These are phyloP conservation scores for Tetragonula carbonaria DNA, from an alignment of 2,888 invertebrate genomes.

Conservation along the genomic window DNA sequence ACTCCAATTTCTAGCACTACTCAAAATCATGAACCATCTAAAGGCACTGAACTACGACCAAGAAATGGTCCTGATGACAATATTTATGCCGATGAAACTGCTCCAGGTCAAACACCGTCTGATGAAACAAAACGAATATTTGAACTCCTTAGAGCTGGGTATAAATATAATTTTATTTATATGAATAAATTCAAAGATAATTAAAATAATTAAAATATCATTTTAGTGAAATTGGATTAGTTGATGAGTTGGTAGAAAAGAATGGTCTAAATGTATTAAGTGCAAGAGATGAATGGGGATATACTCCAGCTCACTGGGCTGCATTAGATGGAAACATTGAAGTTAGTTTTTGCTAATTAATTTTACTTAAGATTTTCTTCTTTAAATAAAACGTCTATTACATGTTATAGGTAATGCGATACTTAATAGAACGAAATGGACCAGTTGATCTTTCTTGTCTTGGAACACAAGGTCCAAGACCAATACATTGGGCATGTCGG, in stretches of 20 bases:
- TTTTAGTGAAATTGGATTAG: conserved; percentile 91
- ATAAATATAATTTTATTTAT: neutral
- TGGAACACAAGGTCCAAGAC: conserved; percentile 94
- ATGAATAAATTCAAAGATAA: neutral
- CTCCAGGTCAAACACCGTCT: conserved; percentile 78
- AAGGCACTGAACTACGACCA: conserved; percentile 64
- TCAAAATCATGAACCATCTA: conserved; percentile 70
- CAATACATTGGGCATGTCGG: conserved; percentile 97
- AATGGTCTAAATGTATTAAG: conserved; percentile 89
- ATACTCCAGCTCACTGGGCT: conserved; percentile 97
- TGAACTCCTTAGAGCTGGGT: conserved; percentile 93
- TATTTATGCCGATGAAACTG: conserved; percentile 79
- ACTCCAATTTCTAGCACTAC: conserved; percentile 79
- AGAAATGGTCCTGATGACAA: conserved; percentile 79
- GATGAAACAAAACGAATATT: conserved; percentile 89
- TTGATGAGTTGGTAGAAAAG: conserved; percentile 93
- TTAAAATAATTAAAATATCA: neutral
- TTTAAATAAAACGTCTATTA: neutral
- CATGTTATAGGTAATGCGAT: conserved; percentile 88
- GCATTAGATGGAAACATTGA: conserved; percentile 96
- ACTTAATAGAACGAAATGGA: conserved; percentile 92
- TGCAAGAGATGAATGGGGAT: conserved; percentile 95
- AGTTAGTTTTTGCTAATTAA: conserved; percentile 74
- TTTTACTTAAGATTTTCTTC: neutral
- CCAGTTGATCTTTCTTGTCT: conserved; percentile 94